A percentile compares a stretch with the other conserved stretches of the same genome.
These are phyloP conservation scores for Salvelinus fontinalis DNA, from an alignment of 2,113 vertebrate species.

Conservation along the genomic window DNA sequence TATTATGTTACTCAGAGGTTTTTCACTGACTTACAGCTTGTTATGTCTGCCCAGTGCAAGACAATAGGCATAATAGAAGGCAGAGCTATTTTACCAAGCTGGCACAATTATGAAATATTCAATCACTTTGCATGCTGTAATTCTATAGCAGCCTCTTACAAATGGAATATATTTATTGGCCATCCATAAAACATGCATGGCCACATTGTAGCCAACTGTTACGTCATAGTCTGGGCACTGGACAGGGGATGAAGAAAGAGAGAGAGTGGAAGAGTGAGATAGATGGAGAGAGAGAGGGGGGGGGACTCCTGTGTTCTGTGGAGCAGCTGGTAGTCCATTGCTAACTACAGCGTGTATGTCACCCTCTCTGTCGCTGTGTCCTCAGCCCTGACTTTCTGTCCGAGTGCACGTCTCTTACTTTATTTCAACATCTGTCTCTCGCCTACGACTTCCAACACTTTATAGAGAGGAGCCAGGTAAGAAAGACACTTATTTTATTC, in stretches of 20 bases:
- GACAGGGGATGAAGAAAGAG: slow-evolving; percentile 6
- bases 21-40: not conserved
- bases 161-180: not conserved
- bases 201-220: slow-evolving; percentile 50
- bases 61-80: not conserved
- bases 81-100: not conserved
- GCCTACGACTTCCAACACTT: slow-evolving; percentile 29
- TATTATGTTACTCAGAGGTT: not conserved
- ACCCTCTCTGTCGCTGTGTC: slow-evolving; percentile 43
- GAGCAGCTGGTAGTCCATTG: slow-evolving; percentile 48
- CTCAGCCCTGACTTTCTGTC: slow-evolving; percentile 28
- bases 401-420: slow-evolving; percentile 43
- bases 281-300: not conserved
- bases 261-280: slow-evolving; percentile 31
- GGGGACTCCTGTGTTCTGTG: slow-evolving; percentile 35
- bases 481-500: slow-evolving; percentile 14
- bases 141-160: not conserved
- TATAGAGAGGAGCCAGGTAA: slow-evolving; percentile 59
- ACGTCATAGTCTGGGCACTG: slow-evolving; percentile 53
- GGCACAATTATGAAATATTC: not conserved
- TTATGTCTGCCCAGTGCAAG: not conserved
- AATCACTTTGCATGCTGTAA: not conserved
- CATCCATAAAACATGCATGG: not conserved
- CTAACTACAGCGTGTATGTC: slow-evolving; percentile 52
- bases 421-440: slow-evolving; percentile 37